A percentile compares a stretch with the other conserved stretches of the same genome.
Evolutionary conservation across 2,888 invertebrate species (phyloP).

Genomic region (Ochropleura leucogaster): DNA sequence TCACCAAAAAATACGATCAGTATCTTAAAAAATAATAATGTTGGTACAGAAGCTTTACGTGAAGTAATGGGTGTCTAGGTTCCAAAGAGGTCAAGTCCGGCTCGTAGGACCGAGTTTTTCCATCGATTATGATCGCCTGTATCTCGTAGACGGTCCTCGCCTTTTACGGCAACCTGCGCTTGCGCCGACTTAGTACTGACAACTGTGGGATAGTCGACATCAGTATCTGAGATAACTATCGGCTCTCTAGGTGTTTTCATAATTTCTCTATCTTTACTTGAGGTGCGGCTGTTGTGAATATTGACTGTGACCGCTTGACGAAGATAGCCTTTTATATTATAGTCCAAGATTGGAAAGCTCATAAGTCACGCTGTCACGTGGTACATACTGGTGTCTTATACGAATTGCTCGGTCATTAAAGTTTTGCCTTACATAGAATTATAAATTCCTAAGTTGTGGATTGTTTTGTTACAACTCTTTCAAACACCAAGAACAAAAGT

Average conservation of each 20-base stretch:
- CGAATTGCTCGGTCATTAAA: conserved; percentile 10
- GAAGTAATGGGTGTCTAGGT: conserved; percentile 70
- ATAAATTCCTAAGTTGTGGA: background rate
- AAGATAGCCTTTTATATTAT: conserved; percentile 55
- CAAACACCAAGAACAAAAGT: conserved; percentile 44
- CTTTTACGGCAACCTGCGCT: conserved; percentile 87
- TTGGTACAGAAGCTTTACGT: conserved; percentile 55
- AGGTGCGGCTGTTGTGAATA: conserved; percentile 68
- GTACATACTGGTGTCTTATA: conserved; percentile 14
- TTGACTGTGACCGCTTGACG: conserved; percentile 41
- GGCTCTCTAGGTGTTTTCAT: conserved; percentile 82
- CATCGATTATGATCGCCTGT: conserved; percentile 83
- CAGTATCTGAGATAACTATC: conserved; percentile 82
- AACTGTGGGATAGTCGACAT: conserved; percentile 87
- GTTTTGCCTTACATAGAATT: conserved; percentile 13
- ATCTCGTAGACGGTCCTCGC: conserved; percentile 79
- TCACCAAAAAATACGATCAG: conserved; percentile 50
- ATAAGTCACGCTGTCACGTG: conserved; percentile 33
- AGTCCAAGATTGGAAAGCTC: conserved; percentile 49
- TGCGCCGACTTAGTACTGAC: conserved; percentile 82
- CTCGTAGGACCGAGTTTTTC: conserved; percentile 86
- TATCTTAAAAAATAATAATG: conserved; percentile 42
- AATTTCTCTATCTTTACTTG: conserved; percentile 83
- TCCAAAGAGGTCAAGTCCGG: conserved; percentile 87
- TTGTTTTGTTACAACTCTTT: conserved; percentile 25